Base-by-base conservation (phyloP, 2,888 invertebrate genomes). In the Orgyia antiqua region DNA sequence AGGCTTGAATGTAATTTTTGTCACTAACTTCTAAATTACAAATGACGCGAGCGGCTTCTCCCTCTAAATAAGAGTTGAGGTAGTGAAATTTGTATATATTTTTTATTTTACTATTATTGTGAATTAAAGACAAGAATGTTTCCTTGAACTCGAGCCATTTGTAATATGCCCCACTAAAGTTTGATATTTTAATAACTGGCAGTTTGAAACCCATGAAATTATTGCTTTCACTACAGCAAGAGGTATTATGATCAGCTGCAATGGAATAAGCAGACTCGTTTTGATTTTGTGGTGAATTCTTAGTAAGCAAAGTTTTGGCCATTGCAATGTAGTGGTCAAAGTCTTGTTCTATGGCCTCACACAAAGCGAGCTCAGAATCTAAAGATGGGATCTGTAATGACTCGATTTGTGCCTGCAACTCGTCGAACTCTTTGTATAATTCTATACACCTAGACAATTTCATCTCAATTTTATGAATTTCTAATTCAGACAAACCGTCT, bases 121-220 rank as follows among this genome's bases (percentile, higher is more conserved):
- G 46, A 7, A 48, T 41, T 9, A 44, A 29, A 31, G 25, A 40
- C 6, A 31, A 25, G 27, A 44, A 50, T 0, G 42, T 46, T 9
- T 53, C 46, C 2, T 39, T 32, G 18, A 49, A 52, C 11, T 50
- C 46, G 2, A 53, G 24, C 49, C 50, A 53, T 3, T 37, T 27
- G 30, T 32, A 45, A 45, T 39, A 38, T 1, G 28, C 13, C 5
- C 47, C 45, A 12, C 35, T 24, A 24, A 43, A 46, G 12, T 39
- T 41, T 2, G n/a, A 45, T 15, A 15, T 15, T 6, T 15, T 3
- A 15, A 15, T 15, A 4, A 4, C 4, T 6, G 15, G 6, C 3
- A 50, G 31, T 4, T 34, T 36, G 2, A 45, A 11, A n/a, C 30
- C 25, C 18, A 18, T 34, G 10, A 13, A 23, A 24, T 27, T 19